phyloP scores from a whole-genome alignment of 2,797 vertebrate species.

The Cichlasoma orientale region DNA sequence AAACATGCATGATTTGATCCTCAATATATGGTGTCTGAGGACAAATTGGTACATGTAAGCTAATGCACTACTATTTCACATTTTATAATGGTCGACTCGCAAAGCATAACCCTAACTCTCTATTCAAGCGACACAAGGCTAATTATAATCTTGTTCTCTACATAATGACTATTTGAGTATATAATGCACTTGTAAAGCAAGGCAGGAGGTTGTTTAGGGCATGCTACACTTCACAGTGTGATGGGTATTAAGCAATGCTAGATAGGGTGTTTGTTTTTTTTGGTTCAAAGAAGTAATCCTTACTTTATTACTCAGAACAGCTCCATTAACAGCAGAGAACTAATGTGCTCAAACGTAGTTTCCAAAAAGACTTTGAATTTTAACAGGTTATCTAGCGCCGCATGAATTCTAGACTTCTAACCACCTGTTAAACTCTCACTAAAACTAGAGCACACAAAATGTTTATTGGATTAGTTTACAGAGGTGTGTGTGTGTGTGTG shows the following conservation, averaged over 20 bases:
- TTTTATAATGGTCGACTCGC: conserved; percentile 1
- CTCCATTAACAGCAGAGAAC: background rate
- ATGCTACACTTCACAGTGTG: background rate
- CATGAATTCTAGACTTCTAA: accelerated
- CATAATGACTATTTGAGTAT: background rate
- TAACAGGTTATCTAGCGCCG: background rate
- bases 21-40: background rate
- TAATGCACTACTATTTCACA: background rate
- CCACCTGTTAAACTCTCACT: background rate
- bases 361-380: background rate
- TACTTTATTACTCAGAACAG: background rate
- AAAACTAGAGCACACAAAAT: accelerated
- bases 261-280: background rate
- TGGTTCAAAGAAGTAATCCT: background rate
- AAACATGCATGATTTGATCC: background rate
- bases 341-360: background rate
- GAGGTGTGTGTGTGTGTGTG: background rate
- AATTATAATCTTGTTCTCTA: conserved; percentile 2
- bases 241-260: background rate
- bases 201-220: background rate
- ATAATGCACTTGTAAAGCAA: conserved; percentile 15
- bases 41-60: background rate
- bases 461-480: too few species aligned
- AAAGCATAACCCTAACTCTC: background rate
- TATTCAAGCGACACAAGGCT: background rate